These are phyloP conservation scores for Pachycephala philippinensis DNA, from an alignment of 2,113 vertebrate species.

Conservation along the genomic window DNA sequence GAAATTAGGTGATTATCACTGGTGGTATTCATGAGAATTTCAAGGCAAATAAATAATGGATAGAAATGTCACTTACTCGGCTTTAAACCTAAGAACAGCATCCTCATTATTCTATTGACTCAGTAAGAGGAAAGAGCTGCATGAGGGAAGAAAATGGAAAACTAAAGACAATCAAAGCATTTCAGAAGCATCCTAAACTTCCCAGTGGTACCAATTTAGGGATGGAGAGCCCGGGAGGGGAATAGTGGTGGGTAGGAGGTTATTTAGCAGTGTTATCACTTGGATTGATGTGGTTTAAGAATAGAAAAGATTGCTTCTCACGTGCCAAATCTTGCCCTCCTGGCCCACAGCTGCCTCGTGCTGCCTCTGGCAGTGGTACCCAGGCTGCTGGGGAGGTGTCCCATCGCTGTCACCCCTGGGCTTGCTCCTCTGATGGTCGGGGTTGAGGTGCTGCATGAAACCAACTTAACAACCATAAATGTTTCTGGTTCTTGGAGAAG, in stretches of 20 bases:
- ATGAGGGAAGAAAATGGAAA: not conserved
- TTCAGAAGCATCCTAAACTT: not conserved
- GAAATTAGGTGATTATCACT: conserved; percentile 48
- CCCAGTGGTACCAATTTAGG: not conserved
- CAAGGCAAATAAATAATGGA: conserved; percentile 72
- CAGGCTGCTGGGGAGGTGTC: not conserved
- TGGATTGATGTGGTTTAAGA: not conserved
- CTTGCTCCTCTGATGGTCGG: not conserved
- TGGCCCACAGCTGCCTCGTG: not conserved
- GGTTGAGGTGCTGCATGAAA: not conserved
- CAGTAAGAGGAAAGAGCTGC: not conserved
- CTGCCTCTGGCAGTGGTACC: not conserved
- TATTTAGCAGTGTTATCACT: not conserved
- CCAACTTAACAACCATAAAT: not conserved
- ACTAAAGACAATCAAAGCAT: not conserved
- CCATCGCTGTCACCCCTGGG: not conserved
- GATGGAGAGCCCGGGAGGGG: not conserved
- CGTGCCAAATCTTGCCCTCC: not conserved
- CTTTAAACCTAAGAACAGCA: conserved; percentile 16
- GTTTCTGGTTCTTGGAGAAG: not conserved
- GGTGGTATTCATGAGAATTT: conserved; percentile 46
- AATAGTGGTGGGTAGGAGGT: not conserved
- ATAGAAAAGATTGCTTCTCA: not conserved
- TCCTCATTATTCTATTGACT: conserved; percentile 48
- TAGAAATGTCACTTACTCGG: conserved; percentile 53